Evolutionary conservation across 2,888 invertebrate genomes (phyloP), one percentile per base, ranked within the genome.

Genomic region (Emmelina monodactyla): DNA sequence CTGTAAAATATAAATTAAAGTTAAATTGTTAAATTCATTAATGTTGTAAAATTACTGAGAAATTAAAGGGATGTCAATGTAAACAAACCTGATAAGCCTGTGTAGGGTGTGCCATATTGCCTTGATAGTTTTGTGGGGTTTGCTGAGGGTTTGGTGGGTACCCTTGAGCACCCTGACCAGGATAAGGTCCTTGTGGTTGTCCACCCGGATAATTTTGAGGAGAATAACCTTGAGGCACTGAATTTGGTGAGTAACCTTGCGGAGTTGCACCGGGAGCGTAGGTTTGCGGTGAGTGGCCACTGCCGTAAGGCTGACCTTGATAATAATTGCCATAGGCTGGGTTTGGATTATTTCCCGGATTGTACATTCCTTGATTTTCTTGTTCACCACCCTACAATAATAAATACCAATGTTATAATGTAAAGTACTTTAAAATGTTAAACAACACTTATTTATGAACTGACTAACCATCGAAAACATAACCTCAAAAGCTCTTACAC

Each of bases 61-160:
- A 19, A 5, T 22, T 14, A 28, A 12, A 14, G 35, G 9, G 19
- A 19, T 19, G 19, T 9, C 19, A 19, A 19, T 6, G 3, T 34
- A 42, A 37, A 46, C 9, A 19, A 19, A 76, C 84, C 62, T 83
- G 84, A 44, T 83, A 84, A 41, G 78, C 65, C 49, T 84, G 83
- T 29, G 81, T 62, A 32, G 76, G 67, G 46, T 78, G 78, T 19
- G 69, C 66, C 46, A 82, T 72, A 45, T 56, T 72, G 28, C 65
- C 71, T 43, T 72, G 73, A 46, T 75, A 78, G 41, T 50, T 64
- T 45, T 78, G 79, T 14, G 76, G 64, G 14, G 76, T 58, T 42
- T 70, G 78, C 44, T 75, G 76, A 22, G 72, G 62, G 43, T 75
- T 78, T 2, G 62, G 47, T n/a, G 75, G 68, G 41, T 78, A 79